Evolutionary conservation across 2,113 vertebrate species (phyloP).

Genomic region (Triplophysa rosa): DNA sequence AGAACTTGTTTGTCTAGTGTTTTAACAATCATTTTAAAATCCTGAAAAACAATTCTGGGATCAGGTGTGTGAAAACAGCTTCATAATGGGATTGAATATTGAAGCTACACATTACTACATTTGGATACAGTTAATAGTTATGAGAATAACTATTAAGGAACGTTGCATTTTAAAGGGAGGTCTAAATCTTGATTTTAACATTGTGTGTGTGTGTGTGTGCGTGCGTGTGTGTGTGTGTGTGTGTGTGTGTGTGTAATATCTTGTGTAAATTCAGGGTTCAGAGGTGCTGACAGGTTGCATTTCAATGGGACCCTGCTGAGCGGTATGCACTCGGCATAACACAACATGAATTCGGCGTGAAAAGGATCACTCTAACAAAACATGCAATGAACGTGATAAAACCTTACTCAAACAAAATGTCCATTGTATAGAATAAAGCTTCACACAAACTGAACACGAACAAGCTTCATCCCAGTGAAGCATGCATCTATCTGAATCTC

Average conservation of each 20-base stretch:
- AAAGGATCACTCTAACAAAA: conserved; percentile 20
- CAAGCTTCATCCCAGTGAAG: not conserved
- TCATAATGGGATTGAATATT: no score
- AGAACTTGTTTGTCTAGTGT: not conserved
- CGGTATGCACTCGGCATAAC: conserved; percentile 43
- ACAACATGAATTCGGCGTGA: conserved; percentile 9
- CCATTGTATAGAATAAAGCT: conserved; percentile 10
- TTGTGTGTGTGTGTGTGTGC: not conserved
- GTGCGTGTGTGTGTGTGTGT: no score
- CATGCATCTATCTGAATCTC: no score
- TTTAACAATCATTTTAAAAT: no score
- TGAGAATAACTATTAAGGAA: not conserved
- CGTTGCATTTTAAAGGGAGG: not conserved
- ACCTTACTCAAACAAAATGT: conserved; percentile 15
- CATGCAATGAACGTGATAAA: conserved; percentile 11
- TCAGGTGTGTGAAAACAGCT: no score
- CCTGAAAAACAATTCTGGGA: no score
- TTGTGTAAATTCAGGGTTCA: conserved; percentile 2
- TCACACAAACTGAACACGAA: conserved; percentile 2
- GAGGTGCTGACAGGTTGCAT: conserved; percentile 44
- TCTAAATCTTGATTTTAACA: not conserved
- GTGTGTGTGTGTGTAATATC: not conserved
- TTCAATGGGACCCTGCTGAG: conserved; percentile 56
- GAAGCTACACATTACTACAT: no score
- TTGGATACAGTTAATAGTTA: not conserved